Conservation (phyloP, 2,797 vertebrate species). For the Schizothorax lantsangensis region DNA sequence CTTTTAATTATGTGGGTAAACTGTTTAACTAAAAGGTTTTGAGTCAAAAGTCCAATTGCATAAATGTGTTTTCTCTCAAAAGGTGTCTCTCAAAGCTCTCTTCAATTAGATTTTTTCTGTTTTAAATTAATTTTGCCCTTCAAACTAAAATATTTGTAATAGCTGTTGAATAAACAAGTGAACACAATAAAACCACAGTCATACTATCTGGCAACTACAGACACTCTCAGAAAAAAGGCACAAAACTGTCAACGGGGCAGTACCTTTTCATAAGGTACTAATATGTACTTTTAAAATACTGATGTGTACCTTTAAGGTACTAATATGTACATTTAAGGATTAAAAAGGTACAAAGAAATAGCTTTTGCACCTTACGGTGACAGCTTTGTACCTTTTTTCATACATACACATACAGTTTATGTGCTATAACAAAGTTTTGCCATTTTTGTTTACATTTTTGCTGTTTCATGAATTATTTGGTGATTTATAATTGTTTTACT, state of each 20-base stretch:
- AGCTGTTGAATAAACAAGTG: background rate
- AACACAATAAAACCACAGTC: conserved; percentile 2
- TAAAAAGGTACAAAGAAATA: background rate
- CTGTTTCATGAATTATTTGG: background rate
- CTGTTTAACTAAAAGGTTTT: background rate
- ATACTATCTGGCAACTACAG: background rate
- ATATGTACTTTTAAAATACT: background rate
- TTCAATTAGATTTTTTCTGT: background rate
- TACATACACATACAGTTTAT: background rate
- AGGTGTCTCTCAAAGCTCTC: background rate
- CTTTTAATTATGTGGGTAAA: conserved; percentile 15
- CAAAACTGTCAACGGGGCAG: background rate
- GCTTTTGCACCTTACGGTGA: too few relatives aligned
- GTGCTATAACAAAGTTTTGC: background rate
- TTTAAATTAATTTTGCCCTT: background rate
- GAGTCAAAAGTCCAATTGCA: background rate
- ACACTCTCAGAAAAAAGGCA: too few relatives aligned
- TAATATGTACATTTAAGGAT: background rate
- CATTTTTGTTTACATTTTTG: background rate
- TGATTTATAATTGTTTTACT: background rate
- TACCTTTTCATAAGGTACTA: background rate
- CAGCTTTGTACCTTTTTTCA: background rate
- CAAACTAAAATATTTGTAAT: conserved; percentile 8
- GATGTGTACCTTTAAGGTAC: background rate
- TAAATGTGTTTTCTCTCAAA: background rate